phyloP scores from a whole-genome alignment of 2,797 vertebrate genomes.

The Crenuchus spilurus region DNA sequence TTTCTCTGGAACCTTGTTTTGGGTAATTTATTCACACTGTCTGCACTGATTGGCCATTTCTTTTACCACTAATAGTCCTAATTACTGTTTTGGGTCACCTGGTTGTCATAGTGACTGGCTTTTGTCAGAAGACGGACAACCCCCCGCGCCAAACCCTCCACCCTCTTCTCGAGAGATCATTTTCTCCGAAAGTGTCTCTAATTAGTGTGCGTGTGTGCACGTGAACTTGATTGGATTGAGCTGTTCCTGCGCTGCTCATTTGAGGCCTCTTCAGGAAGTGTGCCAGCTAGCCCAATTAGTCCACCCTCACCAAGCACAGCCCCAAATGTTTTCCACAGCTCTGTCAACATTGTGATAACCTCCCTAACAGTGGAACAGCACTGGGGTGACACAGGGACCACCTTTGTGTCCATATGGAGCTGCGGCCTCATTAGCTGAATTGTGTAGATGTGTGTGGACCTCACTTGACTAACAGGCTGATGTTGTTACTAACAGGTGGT shows the following conservation, averaged over 20 bases:
- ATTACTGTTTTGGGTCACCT: conserved; percentile 74
- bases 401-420: conserved; percentile 59
- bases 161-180: conserved; percentile 31
- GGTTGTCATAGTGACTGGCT: conserved; percentile 67
- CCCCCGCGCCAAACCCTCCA: conserved; percentile 9
- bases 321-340: conserved; percentile 51
- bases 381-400: conserved; percentile 55
- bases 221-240: conserved; percentile 42
- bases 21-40: conserved; percentile 67
- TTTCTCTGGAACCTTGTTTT: conserved; percentile 65
- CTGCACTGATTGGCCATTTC: conserved; percentile 54
- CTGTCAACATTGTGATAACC: conserved; percentile 56
- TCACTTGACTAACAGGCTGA: conserved; percentile 4
- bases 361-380: conserved; percentile 45
- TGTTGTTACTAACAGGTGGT: conserved; percentile 38
- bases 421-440: conserved; percentile 69
- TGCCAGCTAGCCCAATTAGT: conserved; percentile 58
- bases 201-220: conserved; percentile 33
- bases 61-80: conserved; percentile 59
- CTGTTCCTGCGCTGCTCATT: conserved; percentile 51
- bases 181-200: conserved; percentile 41
- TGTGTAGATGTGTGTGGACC: conserved; percentile 46
- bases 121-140: conserved; percentile 63
- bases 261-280: conserved; percentile 47
- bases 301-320: conserved; percentile 44